Conservation (phyloP, 2,113 vertebrate species). For the Pardalotus punctatus region DNA sequence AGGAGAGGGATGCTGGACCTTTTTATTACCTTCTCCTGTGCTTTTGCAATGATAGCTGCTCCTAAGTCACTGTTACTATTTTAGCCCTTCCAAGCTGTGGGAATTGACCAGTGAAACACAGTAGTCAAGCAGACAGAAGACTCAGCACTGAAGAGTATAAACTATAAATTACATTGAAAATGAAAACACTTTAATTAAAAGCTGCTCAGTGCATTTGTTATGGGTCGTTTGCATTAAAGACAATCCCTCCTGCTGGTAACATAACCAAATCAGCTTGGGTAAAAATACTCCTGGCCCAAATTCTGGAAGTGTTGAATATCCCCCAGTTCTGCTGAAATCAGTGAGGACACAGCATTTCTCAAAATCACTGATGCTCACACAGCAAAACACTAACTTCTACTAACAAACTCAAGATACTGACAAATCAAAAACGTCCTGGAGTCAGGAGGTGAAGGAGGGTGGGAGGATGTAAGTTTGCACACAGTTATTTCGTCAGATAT, state of each 20-base stretch:
- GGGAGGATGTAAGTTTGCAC: not conserved
- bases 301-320: not conserved
- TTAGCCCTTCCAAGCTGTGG: not conserved
- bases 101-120: constrained; percentile 39
- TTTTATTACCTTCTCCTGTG: constrained; percentile 9
- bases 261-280: not conserved
- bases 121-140: constrained; percentile 59
- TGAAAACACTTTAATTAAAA: constrained; percentile 38
- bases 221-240: not conserved
- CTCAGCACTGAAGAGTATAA: constrained; percentile 33
- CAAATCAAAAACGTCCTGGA: constrained; percentile 39
- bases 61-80: not conserved
- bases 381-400: constrained; percentile 66
- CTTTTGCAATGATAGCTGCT: constrained; percentile 33
- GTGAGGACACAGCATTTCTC: constrained; percentile 28
- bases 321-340: not conserved
- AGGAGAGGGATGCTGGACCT: not conserved
- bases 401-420: constrained; percentile 39
- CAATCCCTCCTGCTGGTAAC: constrained; percentile 7
- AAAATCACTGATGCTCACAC: constrained; percentile 43
- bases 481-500: not conserved
- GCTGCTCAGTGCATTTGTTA: constrained; percentile 64
- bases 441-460: not conserved
- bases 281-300: constrained; percentile 24
- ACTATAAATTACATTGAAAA: constrained; percentile 32